Evolutionary conservation across 1,140 invertebrate species (phyloP).

Genomic region (Archegozetes longisetosus): DNA sequence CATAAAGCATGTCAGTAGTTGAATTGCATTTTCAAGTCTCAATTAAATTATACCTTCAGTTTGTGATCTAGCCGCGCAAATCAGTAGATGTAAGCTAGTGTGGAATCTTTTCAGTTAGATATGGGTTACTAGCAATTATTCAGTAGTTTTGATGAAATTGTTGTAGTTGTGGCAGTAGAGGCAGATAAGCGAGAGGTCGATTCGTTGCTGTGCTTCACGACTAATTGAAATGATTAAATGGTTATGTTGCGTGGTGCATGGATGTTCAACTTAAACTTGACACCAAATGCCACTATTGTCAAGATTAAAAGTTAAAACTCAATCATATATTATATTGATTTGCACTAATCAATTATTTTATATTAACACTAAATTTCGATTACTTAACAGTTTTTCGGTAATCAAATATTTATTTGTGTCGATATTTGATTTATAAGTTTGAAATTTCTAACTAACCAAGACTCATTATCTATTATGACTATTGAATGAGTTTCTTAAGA

Average conservation of each 20-base stretch:
- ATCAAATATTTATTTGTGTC: too few relatives aligned
- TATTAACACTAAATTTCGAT: too few relatives aligned
- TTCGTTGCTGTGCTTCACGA: too few relatives aligned
- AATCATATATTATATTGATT: too few relatives aligned
- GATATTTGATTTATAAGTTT: too few relatives aligned
- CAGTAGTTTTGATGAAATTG: constrained; percentile 41
- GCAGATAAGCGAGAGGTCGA: too few relatives aligned
- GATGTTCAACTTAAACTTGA: constrained; percentile 88
- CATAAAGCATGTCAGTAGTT: constrained; percentile 11
- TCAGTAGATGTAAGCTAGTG: constrained; percentile 90
- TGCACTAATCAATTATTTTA: too few relatives aligned
- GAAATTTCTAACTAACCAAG: too few relatives aligned
- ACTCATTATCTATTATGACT: too few relatives aligned
- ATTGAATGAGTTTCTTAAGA: too few relatives aligned
- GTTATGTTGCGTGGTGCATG: constrained; percentile 52
- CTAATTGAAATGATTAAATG: too few relatives aligned
- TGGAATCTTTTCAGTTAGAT: constrained; percentile 82
- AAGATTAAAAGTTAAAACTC: constrained; percentile 11
- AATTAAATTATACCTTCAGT: constrained; percentile 39
- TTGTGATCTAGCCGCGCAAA: constrained; percentile 86
- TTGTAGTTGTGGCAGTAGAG: constrained; percentile 21
- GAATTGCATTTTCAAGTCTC: not conserved
- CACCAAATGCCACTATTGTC: constrained; percentile 73
- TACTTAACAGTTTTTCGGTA: too few relatives aligned
- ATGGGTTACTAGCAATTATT: constrained; percentile 76